Conservation (phyloP, 2,113 vertebrate genomes). For the Narcine bancroftii region DNA sequence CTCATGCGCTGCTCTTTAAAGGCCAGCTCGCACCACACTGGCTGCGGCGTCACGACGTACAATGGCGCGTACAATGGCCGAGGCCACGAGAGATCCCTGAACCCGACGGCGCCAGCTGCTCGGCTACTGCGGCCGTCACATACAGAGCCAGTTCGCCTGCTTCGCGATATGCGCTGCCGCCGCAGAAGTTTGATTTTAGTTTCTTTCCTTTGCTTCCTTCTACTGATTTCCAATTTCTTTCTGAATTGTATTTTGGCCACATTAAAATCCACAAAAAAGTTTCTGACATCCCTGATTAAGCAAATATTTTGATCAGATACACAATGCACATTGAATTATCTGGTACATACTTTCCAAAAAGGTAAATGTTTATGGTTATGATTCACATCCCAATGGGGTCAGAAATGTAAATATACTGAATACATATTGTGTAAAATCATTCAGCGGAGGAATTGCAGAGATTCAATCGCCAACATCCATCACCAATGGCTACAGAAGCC, state of each 20-base stretch:
- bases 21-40: too few species aligned
- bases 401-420: background rate
- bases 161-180: too few species aligned
- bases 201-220: background rate
- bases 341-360: background rate
- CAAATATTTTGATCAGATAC: too few species aligned
- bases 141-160: too few species aligned
- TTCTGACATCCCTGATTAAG: background rate
- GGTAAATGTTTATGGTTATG: background rate
- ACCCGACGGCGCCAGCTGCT: too few species aligned
- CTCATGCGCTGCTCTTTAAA: too few species aligned
- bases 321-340: background rate
- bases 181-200: too few species aligned
- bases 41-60: too few species aligned
- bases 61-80: too few species aligned
- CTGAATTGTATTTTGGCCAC: background rate
- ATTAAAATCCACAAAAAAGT: background rate
- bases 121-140: too few species aligned
- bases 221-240: background rate
- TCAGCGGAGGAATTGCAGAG: background rate
- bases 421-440: background rate
- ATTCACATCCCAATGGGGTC: background rate
- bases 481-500: background rate
- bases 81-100: too few species aligned
- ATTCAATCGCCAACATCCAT: background rate